Evolutionary conservation across 2,113 vertebrate genomes (phyloP), one percentile per base, ranked within the genome.

Genomic region (Morone saxatilis): DNA sequence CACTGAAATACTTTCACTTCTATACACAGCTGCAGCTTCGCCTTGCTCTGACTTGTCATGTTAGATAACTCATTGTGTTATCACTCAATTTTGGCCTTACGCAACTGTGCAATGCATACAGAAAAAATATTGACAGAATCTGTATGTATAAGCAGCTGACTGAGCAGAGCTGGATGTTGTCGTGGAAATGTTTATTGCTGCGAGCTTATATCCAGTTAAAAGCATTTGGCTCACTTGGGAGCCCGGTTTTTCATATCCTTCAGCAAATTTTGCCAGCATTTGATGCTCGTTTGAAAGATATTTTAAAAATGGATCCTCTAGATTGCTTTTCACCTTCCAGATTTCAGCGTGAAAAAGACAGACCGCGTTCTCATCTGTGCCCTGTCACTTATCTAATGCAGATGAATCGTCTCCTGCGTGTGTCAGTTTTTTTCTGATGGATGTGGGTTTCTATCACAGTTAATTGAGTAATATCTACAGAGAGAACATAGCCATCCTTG

Each of bases 1-100:
- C 50, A 17, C 61, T 47, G 41, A 80, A 88, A 89, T 72, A 76
- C 83, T 90, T 89, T 87, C 62, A 68, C 59, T 80, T 86, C 57
- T 69, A 17, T n/a, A 51, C 81, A 78, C 73, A 81, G 80, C 83
- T 74, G 79, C 75, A 66, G 69, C 62, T 76, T 53, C 75, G 59
- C 86, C 84, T 82, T 90, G 90, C 79, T 83, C 79, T 63, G 77
- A 86, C 90, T 72, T 92, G 90, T 89, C 83, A 83, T 47, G 69
- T 87, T 88, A 73, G 71, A 87, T 91, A 90, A 90, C 75, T 87
- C 71, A 10, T 60, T 73, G 43, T 13, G 6, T 78, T 88, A 72
- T 77, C 31, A 59, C 57, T 40, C 69, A 41, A 43, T 76, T 68
- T 80, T 41, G 0, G 7, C 2, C 63, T 78, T 77, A 81, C 71